Evolutionary conservation across 2,888 invertebrate genomes (phyloP).

Genomic region (Trissolcus japonicus): DNA sequence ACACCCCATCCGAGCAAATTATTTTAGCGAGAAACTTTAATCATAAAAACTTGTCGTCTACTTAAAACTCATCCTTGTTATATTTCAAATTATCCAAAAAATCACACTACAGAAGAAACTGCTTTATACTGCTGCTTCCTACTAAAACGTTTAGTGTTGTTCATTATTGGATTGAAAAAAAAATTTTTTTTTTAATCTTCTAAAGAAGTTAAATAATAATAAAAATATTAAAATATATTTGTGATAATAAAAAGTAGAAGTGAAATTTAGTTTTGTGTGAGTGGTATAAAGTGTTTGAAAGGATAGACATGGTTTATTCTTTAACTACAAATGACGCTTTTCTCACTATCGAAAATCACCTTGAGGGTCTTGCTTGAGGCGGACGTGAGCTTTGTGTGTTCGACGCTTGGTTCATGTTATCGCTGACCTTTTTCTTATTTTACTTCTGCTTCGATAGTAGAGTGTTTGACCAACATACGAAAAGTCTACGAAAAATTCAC

Average conservation of each 20-base stretch:
- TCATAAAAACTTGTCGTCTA: too few species aligned
- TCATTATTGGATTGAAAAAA: too few species aligned
- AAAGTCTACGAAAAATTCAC: slow-evolving; percentile 55
- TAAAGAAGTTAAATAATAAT: too few species aligned
- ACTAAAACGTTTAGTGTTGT: too few species aligned
- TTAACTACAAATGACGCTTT: slow-evolving; percentile 48
- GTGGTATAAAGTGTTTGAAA: slow-evolving; percentile 8
- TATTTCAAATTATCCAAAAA: too few species aligned
- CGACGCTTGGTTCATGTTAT: slow-evolving; percentile 49
- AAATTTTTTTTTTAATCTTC: too few species aligned
- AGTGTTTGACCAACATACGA: slow-evolving; percentile 56
- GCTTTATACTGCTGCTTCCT: too few species aligned
- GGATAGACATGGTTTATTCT: slow-evolving; percentile 37
- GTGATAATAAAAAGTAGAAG: too few species aligned
- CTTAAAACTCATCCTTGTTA: too few species aligned
- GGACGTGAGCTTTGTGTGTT: slow-evolving; percentile 53
- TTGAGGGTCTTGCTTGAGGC: slow-evolving; percentile 32
- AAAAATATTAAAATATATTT: too few species aligned
- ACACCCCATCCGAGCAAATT: slow-evolving; percentile 12
- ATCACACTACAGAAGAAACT: too few species aligned
- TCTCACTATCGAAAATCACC: slow-evolving; percentile 50
- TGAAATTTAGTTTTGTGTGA: too few species aligned
- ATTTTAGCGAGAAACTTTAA: background rate
- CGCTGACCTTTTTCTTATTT: slow-evolving; percentile 56
- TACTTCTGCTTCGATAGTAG: slow-evolving; percentile 42